phyloP scores from a whole-genome alignment of 1,140 invertebrate species.

The Zaprionus ghesquierei region DNA sequence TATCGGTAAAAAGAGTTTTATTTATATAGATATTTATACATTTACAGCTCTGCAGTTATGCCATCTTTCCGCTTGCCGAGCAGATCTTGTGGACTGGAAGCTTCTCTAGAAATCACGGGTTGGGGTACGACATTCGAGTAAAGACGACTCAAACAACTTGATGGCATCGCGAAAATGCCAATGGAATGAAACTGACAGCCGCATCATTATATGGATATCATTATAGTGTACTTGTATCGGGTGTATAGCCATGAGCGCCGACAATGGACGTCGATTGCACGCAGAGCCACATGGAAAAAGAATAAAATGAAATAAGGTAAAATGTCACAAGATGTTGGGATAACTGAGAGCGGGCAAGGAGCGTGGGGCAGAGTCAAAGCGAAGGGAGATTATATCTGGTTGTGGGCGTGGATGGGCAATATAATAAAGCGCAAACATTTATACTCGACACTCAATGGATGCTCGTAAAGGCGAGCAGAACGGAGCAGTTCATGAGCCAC shows the following conservation, averaged over 20 bases:
- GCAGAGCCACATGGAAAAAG: slow-evolving; percentile 22
- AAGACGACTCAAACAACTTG: background rate
- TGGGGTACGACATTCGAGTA: background rate
- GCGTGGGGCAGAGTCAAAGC: background rate
- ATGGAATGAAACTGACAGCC: slow-evolving; percentile 71
- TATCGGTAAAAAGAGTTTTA: background rate
- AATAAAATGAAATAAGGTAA: slow-evolving; percentile 58
- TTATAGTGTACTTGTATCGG: slow-evolving; percentile 68
- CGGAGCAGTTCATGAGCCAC: slow-evolving; percentile 52
- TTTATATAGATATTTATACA: slow-evolving; percentile 3
- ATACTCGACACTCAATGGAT: slow-evolving; percentile 73
- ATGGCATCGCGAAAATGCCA: slow-evolving; percentile 26
- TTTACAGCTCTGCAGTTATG: background rate
- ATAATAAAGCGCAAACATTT: slow-evolving; percentile 82
- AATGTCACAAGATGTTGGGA: slow-evolving; percentile 74
- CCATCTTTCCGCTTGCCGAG: background rate
- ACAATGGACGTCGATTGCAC: slow-evolving; percentile 30
- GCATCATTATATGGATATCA: slow-evolving; percentile 82
- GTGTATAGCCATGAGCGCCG: slow-evolving; percentile 42
- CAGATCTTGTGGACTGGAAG: background rate
- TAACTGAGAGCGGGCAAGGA: background rate
- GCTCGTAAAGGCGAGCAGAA: slow-evolving; percentile 29
- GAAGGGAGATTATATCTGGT: slow-evolving; percentile 3
- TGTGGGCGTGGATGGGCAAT: slow-evolving; percentile 63
- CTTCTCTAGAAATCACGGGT: background rate